Percentiles rank a stretch among this genome's conserved stretches.
Evolutionary conservation across 2,797 vertebrate species (phyloP).

Genomic region (Phyllotis vaccarum): DNA sequence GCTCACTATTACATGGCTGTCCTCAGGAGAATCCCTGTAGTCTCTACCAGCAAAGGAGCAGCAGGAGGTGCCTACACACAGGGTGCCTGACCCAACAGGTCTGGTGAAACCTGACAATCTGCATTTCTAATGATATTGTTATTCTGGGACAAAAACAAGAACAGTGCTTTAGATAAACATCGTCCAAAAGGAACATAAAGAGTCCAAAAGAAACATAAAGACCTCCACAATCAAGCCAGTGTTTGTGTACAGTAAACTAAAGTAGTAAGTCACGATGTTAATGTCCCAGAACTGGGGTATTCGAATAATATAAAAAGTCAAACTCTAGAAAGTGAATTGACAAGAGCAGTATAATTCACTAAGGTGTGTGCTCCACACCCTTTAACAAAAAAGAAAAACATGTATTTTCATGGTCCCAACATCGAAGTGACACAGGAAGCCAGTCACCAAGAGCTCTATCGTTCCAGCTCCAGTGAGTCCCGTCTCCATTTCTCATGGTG

Average conservation of each 20-base stretch:
- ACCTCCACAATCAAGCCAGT: neutral
- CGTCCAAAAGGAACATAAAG: neutral
- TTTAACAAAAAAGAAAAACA: neutral
- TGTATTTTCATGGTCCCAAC: neutral
- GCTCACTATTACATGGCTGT: neutral
- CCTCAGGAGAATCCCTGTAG: neutral
- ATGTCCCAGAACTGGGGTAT: neutral
- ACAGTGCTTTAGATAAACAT: neutral
- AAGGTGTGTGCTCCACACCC: neutral
- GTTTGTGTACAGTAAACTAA: neutral
- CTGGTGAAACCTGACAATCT: neutral
- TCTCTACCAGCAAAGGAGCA: neutral
- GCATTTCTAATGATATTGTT: neutral
- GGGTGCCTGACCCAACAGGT: neutral
- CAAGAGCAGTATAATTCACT: neutral
- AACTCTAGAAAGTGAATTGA: neutral
- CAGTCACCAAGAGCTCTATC: neutral
- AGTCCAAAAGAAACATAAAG: neutral
- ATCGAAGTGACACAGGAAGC: neutral
- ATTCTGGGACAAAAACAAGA: neutral
- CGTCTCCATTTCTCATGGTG: neutral
- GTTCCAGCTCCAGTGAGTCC: neutral
- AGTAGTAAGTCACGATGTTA: neutral
- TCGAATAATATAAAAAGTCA: neutral
- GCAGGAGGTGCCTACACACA: fast-evolving